Evolutionary conservation across 2,113 vertebrate genomes (phyloP).

Genomic region (Tyrannus savana): DNA sequence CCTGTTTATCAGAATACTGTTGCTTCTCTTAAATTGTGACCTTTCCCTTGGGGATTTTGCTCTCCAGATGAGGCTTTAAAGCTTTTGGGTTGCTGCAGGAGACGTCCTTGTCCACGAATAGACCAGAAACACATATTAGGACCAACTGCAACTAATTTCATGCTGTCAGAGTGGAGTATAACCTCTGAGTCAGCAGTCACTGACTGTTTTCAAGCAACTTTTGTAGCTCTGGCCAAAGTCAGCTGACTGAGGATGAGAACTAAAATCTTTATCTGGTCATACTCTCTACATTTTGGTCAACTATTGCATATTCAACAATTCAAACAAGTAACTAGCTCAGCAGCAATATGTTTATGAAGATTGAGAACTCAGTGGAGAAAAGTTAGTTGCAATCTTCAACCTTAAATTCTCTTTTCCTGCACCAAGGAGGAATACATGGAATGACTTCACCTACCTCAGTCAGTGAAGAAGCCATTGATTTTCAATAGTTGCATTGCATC

Average conservation of each 20-base stretch:
- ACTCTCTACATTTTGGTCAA: background rate
- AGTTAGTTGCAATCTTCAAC: background rate
- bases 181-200: background rate
- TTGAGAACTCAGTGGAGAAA: background rate
- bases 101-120: background rate
- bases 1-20: constrained; percentile 45
- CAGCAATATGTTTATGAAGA: background rate
- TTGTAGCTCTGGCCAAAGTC: background rate
- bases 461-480: background rate
- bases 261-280: background rate
- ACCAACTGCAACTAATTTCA: constrained; percentile 27
- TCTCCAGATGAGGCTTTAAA: constrained; percentile 46
- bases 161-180: background rate
- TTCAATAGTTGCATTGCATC: background rate
- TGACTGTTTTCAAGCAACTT: background rate
- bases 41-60: constrained; percentile 40
- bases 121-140: background rate
- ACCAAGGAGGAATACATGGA: background rate
- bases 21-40: constrained; percentile 41
- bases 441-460: background rate
- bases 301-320: background rate
- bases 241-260: background rate
- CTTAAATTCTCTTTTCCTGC: background rate
- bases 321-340: background rate
- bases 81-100: background rate